Conservation (phyloP, 1,140 invertebrate genomes). For the Akabosia matsudoensis region DNA sequence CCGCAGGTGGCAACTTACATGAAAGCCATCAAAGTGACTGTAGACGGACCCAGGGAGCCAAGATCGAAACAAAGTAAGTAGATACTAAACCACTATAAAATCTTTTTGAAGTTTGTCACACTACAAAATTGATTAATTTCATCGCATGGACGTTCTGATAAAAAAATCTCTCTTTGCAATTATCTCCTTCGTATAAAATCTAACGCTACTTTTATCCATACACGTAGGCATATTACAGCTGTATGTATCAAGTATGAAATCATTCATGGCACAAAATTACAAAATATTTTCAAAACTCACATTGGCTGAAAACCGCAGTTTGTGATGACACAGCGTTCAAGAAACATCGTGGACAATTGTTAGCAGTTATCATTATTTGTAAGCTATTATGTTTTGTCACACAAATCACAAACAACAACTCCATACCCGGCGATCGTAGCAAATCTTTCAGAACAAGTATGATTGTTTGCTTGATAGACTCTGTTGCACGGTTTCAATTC, state of each 20-base stretch:
- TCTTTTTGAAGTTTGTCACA: not conserved
- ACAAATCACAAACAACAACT: not conserved
- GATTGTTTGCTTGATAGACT: not conserved
- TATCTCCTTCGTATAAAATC: too few species aligned
- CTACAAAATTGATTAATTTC: not conserved
- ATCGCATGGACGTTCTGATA: too few species aligned
- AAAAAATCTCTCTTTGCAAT: too few species aligned
- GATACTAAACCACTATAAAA: not conserved
- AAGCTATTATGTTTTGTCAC: not conserved
- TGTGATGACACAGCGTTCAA: too few species aligned
- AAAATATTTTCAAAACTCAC: too few species aligned
- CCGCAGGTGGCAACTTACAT: slow-evolving; percentile 95
- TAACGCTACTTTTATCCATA: too few species aligned
- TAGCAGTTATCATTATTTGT: not conserved
- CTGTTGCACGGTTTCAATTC: not conserved
- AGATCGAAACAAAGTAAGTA: slow-evolving; percentile 95
- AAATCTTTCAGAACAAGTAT: not conserved
- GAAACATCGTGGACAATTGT: too few species aligned
- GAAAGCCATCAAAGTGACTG: slow-evolving; percentile 86
- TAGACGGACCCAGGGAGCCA: slow-evolving; percentile 93
- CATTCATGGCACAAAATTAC: too few species aligned
- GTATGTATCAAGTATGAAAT: too few species aligned
- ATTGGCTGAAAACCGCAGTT: too few species aligned
- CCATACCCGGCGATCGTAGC: not conserved
- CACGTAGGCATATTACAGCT: too few species aligned